phyloP scores from a whole-genome alignment of 1,140 invertebrate genomes.

The Drosophila yakuba region DNA sequence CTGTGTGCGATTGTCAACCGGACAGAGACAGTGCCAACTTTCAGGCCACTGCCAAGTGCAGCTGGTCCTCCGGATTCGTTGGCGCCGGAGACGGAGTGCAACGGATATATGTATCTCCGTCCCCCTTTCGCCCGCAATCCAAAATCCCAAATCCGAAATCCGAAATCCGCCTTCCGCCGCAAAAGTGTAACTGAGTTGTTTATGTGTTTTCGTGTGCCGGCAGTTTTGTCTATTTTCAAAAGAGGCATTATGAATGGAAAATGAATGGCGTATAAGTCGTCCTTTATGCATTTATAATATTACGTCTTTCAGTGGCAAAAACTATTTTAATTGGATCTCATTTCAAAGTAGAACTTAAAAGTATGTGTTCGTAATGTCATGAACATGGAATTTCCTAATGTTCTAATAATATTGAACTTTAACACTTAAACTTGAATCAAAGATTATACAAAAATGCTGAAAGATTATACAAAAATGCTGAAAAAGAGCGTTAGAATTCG shows the following conservation, averaged over 20 bases:
- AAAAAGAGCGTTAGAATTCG: not conserved
- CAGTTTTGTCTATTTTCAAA: conserved; percentile 36
- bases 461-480: not conserved
- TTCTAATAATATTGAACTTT: no score
- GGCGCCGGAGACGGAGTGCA: not conserved
- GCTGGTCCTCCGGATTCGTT: conserved; percentile 55
- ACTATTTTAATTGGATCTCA: no score
- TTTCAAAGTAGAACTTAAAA: no score
- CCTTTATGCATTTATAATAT: no score
- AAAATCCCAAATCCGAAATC: no score
- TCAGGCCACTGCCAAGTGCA: conserved; percentile 51
- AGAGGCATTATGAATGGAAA: conserved; percentile 5
- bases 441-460: not conserved
- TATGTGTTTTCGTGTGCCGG: conserved; percentile 62
- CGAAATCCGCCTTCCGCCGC: conserved; percentile 11
- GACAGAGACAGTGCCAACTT: conserved; percentile 24
- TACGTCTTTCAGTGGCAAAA: no score
- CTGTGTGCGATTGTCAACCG: not conserved
- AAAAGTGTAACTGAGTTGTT: conserved; percentile 80
- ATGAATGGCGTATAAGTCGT: no score
- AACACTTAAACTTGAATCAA: no score
- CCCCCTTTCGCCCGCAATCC: not conserved
- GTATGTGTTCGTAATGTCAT: no score
- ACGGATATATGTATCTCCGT: conserved; percentile 7
- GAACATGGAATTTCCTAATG: no score